These are phyloP conservation scores for Pristionchus mayeri DNA, from an alignment of 2,888 invertebrate species.

Conservation along the genomic window DNA sequence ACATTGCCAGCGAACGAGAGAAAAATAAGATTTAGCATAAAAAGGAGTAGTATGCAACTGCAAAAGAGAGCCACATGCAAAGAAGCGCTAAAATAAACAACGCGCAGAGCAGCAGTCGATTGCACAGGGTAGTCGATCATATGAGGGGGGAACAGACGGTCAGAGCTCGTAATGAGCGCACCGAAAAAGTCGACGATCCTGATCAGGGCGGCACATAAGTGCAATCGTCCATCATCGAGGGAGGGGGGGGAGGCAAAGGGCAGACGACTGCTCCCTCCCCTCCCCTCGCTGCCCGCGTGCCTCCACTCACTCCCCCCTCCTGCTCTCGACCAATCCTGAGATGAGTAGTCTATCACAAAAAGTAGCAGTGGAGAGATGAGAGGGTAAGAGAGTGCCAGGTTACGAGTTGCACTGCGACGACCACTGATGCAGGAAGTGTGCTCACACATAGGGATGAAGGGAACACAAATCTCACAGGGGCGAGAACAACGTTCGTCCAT, in stretches of 20 bases:
- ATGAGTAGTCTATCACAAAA: slow-evolving; percentile 2
- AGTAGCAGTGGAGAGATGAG: not conserved
- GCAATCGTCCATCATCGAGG: not conserved
- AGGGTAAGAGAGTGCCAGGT: slow-evolving; percentile 38
- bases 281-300: slow-evolving; percentile 14
- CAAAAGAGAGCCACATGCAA: not conserved
- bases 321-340: slow-evolving; percentile 41
- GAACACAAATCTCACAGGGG: not conserved
- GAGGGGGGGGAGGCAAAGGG: slow-evolving; percentile 4
- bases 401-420: not conserved
- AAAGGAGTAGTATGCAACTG: too few species aligned
- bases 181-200: not conserved
- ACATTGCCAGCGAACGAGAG: slow-evolving; percentile 4
- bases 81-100: slow-evolving; percentile 15
- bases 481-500: not conserved
- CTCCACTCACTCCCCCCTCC: slow-evolving; percentile 18
- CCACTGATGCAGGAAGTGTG: slow-evolving; percentile 11
- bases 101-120: not conserved
- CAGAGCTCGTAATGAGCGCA: not conserved
- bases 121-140: not conserved
- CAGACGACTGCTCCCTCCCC: slow-evolving; percentile 17
- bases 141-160: not conserved
- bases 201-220: slow-evolving; percentile 19
- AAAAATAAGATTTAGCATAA: not conserved
- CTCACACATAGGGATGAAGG: not conserved